A percentile compares a stretch with the other conserved stretches of the same genome.
phyloP scores from a whole-genome alignment of 2,113 vertebrate genomes.

The Myotis brandtii region DNA sequence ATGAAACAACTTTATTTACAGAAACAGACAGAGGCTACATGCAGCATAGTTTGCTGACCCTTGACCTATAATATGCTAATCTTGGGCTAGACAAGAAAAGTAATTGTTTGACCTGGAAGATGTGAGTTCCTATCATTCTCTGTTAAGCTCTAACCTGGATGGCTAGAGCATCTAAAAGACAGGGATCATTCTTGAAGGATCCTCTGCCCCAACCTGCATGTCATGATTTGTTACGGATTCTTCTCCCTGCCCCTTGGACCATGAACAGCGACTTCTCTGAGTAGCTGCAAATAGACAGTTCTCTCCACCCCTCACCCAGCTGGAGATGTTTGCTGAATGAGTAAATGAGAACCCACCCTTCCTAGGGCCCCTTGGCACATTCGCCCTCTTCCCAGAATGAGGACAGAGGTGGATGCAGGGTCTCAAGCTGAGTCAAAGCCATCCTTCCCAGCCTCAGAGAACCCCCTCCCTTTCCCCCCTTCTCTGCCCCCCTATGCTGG shows the following conservation, averaged over 20 bases:
- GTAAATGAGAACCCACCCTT: not conserved
- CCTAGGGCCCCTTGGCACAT: not conserved
- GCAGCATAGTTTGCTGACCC: not conserved
- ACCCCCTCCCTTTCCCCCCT: no score
- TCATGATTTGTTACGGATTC: not conserved
- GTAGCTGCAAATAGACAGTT: not conserved
- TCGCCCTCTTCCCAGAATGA: not conserved
- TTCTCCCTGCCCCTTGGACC: not conserved
- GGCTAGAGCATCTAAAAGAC: not conserved
- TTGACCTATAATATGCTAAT: not conserved
- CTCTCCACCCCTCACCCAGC: rapidly evolving
- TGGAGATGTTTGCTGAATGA: not conserved
- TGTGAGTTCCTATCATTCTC: not conserved
- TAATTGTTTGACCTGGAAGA: not conserved
- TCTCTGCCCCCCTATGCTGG: not conserved
- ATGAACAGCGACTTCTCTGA: not conserved
- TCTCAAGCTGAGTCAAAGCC: not conserved
- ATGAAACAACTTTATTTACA: not conserved
- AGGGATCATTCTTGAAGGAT: not conserved
- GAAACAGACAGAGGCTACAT: not conserved
- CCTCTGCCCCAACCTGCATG: not conserved
- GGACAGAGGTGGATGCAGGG: not conserved
- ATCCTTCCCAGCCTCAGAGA: not conserved
- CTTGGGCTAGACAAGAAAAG: not conserved
- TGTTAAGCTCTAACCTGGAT: not conserved